Evolutionary conservation across 2,888 invertebrate genomes (phyloP), one percentile per base, ranked within the genome.

Genomic region (Leuctra nigra): DNA sequence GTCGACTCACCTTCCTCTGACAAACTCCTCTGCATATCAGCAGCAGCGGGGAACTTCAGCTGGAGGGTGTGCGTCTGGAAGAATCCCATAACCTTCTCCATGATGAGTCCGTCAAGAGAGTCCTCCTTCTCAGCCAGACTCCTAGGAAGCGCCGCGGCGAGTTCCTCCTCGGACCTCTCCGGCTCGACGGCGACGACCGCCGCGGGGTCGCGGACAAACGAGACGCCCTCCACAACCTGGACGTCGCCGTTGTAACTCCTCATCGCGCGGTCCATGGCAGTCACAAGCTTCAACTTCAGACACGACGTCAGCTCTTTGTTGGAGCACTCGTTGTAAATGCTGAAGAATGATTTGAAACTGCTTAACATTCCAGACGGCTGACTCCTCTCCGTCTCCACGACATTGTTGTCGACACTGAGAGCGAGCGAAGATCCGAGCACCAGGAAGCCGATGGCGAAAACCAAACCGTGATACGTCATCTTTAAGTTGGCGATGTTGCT

Each of bases 281-380:
- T 80, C n/a, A 89, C 77, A 53, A 91, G 72, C 69, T 90, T 90
- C 59, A 88, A 73, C 70, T 91, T 91, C 53, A 91, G 75, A 64
- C 91, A 91, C 59, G 86, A 81, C 2, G 83, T 76, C 25, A 86
- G 60, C 58, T 74, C 69, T 55, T 70, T 62, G 84, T 85, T 60
- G 78, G 62, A 74, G 74, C 91, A 91, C 66, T 90, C 88, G 70
- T 85, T 86, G 73, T 90, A 91, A 61, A 87, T 80, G 69, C 87
- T 86, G 67, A 86, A 88, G 62, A 87, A 80, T 66, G 83, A 79
- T 64, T 83, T 80, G 4, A 89, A 72, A 65, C 88, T 88, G 61
- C 82, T 81, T 61, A 86, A 73, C 62, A 78, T 70, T 14, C 44
- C 44, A 1, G 50, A 35, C 2, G 16, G 11, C 11, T 41, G 41